Evolutionary conservation across 1,140 invertebrate species (phyloP).

Genomic region (Lordiphosa mommai): DNA sequence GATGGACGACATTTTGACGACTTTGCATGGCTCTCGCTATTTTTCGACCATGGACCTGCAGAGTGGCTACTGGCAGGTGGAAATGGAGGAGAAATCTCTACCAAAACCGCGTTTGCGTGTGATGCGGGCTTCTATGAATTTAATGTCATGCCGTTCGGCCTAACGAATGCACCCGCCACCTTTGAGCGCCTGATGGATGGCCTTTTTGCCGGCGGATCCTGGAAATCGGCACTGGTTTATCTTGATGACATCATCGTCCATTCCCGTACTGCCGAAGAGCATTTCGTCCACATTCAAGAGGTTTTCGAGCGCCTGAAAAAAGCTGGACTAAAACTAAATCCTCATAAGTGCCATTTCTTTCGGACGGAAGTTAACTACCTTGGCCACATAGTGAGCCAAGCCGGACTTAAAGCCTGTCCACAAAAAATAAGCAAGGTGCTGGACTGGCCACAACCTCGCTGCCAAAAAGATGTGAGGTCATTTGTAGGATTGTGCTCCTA

Average conservation of each 20-base stretch:
- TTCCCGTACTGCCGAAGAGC: neutral
- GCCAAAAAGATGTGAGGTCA: neutral
- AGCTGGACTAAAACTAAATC: too few species aligned
- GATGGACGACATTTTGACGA: conserved; percentile 64
- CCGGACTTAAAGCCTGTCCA: neutral
- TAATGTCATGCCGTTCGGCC: conserved; percentile 12
- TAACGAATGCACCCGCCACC: neutral
- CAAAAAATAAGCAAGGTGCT: neutral
- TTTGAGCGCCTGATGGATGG: conserved; percentile 6
- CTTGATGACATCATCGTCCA: conserved; percentile 14
- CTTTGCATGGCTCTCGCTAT: conserved; percentile 1
- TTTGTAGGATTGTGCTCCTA: conserved; percentile 2
- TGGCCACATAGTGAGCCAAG: neutral
- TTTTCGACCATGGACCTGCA: conserved; percentile 3
- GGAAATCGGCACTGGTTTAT: conserved; percentile 10
- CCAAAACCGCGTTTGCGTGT: conserved; percentile 1
- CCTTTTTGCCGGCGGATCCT: neutral
- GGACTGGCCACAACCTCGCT: neutral
- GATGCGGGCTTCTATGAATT: conserved; percentile 9
- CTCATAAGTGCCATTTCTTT: neutral
- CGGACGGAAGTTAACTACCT: neutral
- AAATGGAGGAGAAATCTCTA: neutral
- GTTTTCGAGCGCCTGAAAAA: neutral
- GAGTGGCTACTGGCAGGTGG: conserved; percentile 12
- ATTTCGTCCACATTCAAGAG: conserved; percentile 2